Evolutionary conservation across 2,888 invertebrate species (phyloP).

Genomic region (Pachliopta kotzebuea): DNA sequence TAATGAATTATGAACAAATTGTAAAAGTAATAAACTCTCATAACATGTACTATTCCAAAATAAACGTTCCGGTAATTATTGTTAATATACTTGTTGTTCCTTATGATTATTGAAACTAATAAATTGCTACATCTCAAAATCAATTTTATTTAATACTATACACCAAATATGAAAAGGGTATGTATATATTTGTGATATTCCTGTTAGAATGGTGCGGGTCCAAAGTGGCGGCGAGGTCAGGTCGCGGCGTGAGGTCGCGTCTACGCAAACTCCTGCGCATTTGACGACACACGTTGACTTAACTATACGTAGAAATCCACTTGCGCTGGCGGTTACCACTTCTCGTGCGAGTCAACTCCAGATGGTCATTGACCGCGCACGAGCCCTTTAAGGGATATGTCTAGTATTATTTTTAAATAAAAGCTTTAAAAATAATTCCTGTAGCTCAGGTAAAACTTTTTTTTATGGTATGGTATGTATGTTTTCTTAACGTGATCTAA

Average conservation of each 20-base stretch:
- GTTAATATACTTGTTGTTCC: not conserved
- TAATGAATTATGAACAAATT: too few relatives aligned
- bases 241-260: conserved; percentile 17
- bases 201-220: not conserved
- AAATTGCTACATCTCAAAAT: not conserved
- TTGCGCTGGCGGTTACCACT: conserved; percentile 26
- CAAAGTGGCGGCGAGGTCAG: conserved; percentile 16
- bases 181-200: not conserved
- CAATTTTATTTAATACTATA: not conserved
- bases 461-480: too few relatives aligned
- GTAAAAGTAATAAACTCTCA: too few relatives aligned
- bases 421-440: not conserved
- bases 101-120: not conserved
- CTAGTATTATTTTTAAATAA: conserved; percentile 3
- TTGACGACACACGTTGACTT: conserved; percentile 23
- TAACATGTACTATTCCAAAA: too few relatives aligned
- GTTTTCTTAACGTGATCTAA: too few relatives aligned
- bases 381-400: conserved; percentile 34
- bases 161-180: not conserved
- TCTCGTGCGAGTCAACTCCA: conserved; percentile 21
- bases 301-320: conserved; percentile 27
- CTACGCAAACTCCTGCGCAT: conserved; percentile 26
- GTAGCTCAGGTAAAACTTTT: not conserved
- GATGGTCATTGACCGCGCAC: conserved; percentile 33
- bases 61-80: too few relatives aligned